These are phyloP conservation scores for Mizuhopecten yessoensis DNA, from an alignment of 1,140 invertebrate species.

Conservation along the genomic window DNA sequence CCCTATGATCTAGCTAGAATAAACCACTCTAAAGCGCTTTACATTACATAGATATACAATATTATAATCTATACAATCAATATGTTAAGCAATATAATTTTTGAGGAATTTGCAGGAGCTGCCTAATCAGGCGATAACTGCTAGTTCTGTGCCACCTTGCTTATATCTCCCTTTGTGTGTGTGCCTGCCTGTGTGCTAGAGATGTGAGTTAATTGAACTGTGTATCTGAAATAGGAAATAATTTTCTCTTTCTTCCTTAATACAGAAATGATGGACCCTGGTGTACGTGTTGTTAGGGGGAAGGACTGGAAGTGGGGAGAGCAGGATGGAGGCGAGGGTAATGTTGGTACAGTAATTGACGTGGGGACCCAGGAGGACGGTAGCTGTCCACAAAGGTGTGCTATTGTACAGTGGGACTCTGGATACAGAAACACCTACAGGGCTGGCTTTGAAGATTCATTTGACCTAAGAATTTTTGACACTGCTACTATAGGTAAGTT, in stretches of 20 bases:
- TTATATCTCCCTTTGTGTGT: no score
- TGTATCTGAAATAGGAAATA: not conserved
- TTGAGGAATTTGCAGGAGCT: no score
- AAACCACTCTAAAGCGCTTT: no score
- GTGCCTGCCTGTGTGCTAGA: no score
- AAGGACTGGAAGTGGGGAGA: constrained; percentile 64
- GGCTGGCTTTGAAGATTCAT: constrained; percentile 62
- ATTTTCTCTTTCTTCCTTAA: no score
- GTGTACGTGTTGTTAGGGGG: constrained; percentile 67
- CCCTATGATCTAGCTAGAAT: no score
- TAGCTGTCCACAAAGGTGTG: constrained; percentile 58
- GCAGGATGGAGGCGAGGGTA: constrained; percentile 69
- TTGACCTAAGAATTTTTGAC: constrained; percentile 66
- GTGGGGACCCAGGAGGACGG: constrained; percentile 46
- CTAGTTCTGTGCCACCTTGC: no score
- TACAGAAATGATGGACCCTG: constrained; percentile 55
- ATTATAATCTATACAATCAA: no score
- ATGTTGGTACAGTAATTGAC: constrained; percentile 65
- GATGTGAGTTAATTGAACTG: no score
- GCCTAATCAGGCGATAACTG: no score
- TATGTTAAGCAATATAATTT: no score
- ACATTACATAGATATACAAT: no score
- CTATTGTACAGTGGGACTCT: constrained; percentile 64
- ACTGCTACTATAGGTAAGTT: constrained; percentile 66
- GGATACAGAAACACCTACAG: constrained; percentile 68